These are phyloP conservation scores for Drosophila punjabiensis DNA, from an alignment of 1,140 invertebrate species.

Conservation along the genomic window DNA sequence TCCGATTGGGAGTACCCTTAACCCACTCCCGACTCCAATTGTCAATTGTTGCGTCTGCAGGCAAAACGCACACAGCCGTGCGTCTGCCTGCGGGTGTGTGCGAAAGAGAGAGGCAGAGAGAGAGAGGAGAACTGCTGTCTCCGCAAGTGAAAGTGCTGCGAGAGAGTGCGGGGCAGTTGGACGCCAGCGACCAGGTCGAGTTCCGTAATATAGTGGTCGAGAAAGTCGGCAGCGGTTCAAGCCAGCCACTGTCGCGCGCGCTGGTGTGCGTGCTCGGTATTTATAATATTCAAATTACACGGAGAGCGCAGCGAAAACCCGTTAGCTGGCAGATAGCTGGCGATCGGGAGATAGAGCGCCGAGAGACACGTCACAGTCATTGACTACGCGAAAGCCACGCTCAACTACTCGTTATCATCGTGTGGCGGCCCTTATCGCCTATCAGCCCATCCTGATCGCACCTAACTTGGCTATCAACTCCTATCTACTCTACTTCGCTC, in stretches of 20 bases:
- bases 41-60: constrained; percentile 61
- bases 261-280: constrained; percentile 24
- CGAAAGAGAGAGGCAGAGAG: constrained; percentile 22
- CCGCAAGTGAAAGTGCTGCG: constrained; percentile 76
- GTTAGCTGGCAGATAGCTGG: constrained; percentile 58
- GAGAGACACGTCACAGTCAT: constrained; percentile 73
- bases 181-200: constrained; percentile 51
- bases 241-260: not conserved
- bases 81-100: constrained; percentile 17
- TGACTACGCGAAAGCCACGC: constrained; percentile 65
- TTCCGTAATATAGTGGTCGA: constrained; percentile 70
- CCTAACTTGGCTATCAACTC: constrained; percentile 21
- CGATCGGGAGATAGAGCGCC: constrained; percentile 46
- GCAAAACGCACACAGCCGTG: constrained; percentile 30
- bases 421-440: constrained; percentile 33
- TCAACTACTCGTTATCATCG: constrained; percentile 62
- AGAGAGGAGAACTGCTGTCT: constrained; percentile 22
- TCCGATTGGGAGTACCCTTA: constrained; percentile 9
- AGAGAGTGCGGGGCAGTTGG: constrained; percentile 49
- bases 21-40: constrained; percentile 43
- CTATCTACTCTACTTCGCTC: constrained; percentile 6
- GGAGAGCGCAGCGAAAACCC: constrained; percentile 58
- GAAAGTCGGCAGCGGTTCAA: constrained; percentile 37
- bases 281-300: constrained; percentile 64
- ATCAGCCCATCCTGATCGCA: constrained; percentile 15